Evolutionary conservation across 2,797 vertebrate genomes (phyloP).

Genomic region (Petrocephalus schoutedeni): DNA sequence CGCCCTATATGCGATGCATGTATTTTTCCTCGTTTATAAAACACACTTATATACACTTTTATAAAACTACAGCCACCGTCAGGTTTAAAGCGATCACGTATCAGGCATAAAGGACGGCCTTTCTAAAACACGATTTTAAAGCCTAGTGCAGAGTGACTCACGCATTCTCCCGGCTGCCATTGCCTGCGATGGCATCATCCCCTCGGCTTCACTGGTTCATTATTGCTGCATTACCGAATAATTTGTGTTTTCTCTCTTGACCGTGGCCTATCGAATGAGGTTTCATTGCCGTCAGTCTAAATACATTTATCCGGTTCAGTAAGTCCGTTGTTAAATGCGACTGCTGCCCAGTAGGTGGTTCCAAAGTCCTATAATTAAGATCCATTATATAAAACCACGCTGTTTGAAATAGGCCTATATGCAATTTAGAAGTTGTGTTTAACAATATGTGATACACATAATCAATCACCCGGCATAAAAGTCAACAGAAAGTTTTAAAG

Average conservation of each 20-base stretch:
- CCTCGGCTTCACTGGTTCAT: constrained; percentile 69
- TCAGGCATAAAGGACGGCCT: neutral
- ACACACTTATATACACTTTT: no score
- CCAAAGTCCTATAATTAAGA: constrained; percentile 75
- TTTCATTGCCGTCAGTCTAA: constrained; percentile 76
- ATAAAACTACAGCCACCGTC: neutral
- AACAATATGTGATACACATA: constrained; percentile 68
- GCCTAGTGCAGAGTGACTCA: neutral
- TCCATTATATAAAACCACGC: constrained; percentile 73
- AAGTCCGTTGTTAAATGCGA: constrained; percentile 74
- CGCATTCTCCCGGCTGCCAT: constrained; percentile 32
- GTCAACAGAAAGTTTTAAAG: constrained; percentile 67
- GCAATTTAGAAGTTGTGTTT: constrained; percentile 64
- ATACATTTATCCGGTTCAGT: constrained; percentile 81
- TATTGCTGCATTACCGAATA: constrained; percentile 75
- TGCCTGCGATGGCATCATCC: constrained; percentile 68
- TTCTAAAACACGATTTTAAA: neutral
- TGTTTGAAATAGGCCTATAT: constrained; percentile 64
- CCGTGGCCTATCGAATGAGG: constrained; percentile 69
- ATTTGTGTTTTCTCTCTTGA: constrained; percentile 79
- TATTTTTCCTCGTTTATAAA: neutral
- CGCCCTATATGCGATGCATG: neutral
- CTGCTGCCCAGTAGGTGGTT: constrained; percentile 75
- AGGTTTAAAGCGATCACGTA: neutral
- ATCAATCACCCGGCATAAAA: constrained; percentile 71